Evolutionary conservation across 2,113 vertebrate species (phyloP).

Genomic region (Alectura lathami): DNA sequence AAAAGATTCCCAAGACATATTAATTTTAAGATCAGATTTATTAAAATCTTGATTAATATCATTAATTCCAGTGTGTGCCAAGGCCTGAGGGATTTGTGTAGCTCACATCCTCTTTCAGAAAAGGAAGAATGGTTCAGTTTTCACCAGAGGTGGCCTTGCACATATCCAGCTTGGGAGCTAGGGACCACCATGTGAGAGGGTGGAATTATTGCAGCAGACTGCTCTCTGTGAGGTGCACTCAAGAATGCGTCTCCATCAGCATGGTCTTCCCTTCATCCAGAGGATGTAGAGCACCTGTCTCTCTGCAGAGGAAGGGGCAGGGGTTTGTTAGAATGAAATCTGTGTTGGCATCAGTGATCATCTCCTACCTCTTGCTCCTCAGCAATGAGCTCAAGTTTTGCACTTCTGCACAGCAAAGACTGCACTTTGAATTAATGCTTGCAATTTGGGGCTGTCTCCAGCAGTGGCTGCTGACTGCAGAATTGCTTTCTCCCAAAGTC

Average conservation of each 20-base stretch:
- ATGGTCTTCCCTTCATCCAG: neutral
- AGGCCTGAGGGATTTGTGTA: neutral
- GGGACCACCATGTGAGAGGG: neutral
- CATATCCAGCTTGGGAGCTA: neutral
- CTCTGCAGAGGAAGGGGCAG: neutral
- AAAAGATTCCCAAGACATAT: neutral
- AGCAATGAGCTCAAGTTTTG: neutral
- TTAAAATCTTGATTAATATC: slow-evolving; percentile 32
- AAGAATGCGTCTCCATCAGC: neutral
- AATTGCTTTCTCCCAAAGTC: neutral
- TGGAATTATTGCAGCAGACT: neutral
- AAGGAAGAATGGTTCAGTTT: neutral
- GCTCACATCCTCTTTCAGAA: neutral
- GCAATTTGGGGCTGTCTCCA: neutral
- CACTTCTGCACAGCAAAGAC: neutral
- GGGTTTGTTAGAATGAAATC: neutral
- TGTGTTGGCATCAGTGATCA: neutral
- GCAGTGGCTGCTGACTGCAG: neutral
- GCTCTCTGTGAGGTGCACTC: neutral
- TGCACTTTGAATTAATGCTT: neutral
- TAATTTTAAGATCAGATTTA: slow-evolving; percentile 2
- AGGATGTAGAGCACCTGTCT: neutral
- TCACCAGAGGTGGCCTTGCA: neutral
- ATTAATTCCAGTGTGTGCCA: neutral
- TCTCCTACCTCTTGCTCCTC: neutral